Evolutionary conservation across 2,113 vertebrate species (phyloP).

Genomic region (Chionodraco myersi): DNA sequence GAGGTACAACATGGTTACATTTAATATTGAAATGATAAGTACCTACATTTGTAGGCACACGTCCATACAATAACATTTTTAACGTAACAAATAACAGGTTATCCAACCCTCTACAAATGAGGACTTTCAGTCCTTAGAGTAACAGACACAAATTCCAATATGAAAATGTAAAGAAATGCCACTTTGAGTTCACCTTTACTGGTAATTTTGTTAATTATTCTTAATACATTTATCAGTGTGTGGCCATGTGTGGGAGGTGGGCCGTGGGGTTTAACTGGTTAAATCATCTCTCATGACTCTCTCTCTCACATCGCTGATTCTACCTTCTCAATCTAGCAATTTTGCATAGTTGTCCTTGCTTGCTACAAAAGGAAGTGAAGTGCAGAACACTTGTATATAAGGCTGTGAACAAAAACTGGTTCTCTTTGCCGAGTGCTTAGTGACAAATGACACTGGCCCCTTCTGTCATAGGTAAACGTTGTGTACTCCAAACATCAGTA

Average conservation of each 20-base stretch:
- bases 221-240: constrained; percentile 36
- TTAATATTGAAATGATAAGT: too few relatives aligned
- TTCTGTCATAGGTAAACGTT: constrained; percentile 24
- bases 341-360: constrained; percentile 59
- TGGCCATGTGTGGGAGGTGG: constrained; percentile 43
- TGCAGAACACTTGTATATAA: constrained; percentile 35
- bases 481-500: background rate
- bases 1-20: too few relatives aligned
- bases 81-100: too few relatives aligned
- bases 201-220: constrained; percentile 22
- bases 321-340: constrained; percentile 35
- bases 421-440: constrained; percentile 31
- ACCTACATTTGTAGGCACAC: too few relatives aligned
- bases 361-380: constrained; percentile 34
- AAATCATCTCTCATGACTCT: constrained; percentile 33
- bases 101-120: background rate
- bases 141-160: background rate
- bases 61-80: too few relatives aligned
- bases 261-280: constrained; percentile 16
- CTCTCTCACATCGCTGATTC: constrained; percentile 28
- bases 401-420: constrained; percentile 17
- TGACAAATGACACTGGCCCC: constrained; percentile 31
- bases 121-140: background rate
- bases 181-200: constrained; percentile 2
- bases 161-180: background rate